phyloP scores from a whole-genome alignment of 2,113 vertebrate genomes.

The Erinaceus europaeus region DNA sequence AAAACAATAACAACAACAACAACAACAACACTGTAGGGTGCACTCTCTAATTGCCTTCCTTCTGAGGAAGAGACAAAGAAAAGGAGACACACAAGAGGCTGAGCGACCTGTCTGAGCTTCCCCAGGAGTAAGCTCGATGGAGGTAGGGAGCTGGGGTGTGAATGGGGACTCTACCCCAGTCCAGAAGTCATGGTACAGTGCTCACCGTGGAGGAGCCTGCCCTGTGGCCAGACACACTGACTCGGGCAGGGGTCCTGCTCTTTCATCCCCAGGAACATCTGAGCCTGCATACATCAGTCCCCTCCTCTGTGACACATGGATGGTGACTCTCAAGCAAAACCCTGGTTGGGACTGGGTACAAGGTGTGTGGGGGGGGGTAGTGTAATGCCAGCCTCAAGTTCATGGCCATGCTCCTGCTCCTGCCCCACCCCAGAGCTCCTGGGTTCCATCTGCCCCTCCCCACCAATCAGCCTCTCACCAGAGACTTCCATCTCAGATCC shows the following conservation, averaged over 20 bases:
- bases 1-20: too few relatives aligned
- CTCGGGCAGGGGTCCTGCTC: not conserved
- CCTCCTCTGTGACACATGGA: too few relatives aligned
- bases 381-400: too few relatives aligned
- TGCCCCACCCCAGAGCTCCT: not conserved
- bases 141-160: not conserved
- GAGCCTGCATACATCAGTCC: too few relatives aligned
- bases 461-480: too few relatives aligned
- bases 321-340: too few relatives aligned
- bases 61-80: not conserved
- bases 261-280: too few relatives aligned
- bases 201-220: not conserved
- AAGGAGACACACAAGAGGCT: too few relatives aligned
- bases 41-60: not conserved
- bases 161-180: too few relatives aligned
- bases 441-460: too few relatives aligned
- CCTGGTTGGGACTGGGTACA: fast-evolving
- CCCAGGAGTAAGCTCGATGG: not conserved
- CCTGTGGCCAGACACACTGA: fast-evolving
- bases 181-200: too few relatives aligned
- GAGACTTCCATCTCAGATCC: too few relatives aligned
- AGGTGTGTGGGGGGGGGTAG: fast-evolving
- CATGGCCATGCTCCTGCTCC: not conserved
- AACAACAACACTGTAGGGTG: not conserved
- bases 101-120: not conserved